Evolutionary conservation across 2,888 invertebrate genomes (phyloP).

Genomic region (Epirrhoe tristata): DNA sequence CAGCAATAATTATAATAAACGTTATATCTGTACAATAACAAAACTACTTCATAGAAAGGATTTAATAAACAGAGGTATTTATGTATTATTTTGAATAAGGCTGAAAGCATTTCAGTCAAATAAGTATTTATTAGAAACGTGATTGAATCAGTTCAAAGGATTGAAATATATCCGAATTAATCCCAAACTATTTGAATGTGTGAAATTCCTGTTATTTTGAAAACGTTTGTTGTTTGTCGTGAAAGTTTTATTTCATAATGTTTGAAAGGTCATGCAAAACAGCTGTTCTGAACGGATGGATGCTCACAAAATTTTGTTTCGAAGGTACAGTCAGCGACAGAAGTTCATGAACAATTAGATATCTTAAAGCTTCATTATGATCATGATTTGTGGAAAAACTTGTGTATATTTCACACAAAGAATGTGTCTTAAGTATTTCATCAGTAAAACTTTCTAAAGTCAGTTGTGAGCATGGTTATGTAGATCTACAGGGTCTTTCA

Average conservation of each 20-base stretch:
- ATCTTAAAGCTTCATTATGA: not conserved
- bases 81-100: not conserved
- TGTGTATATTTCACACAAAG: no score
- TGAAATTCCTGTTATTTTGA: constrained; percentile 15
- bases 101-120: no score
- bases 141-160: constrained; percentile 11
- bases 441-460: no score
- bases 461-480: no score
- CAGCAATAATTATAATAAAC: no score
- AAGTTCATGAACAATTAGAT: not conserved
- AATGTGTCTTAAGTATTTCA: no score
- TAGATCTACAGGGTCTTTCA: no score
- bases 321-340: not conserved
- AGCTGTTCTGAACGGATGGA: not conserved
- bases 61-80: no score
- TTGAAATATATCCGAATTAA: constrained; percentile 4
- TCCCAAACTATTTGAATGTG: constrained; percentile 19
- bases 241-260: not conserved
- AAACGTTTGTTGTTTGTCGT: not conserved
- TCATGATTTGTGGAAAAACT: not conserved
- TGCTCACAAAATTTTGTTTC: not conserved
- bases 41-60: no score
- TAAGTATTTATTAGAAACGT: constrained; percentile 11
- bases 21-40: no score
- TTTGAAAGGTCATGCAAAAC: not conserved